Evolutionary conservation across 1,140 invertebrate genomes (phyloP), one percentile per base, ranked within the genome.

Genomic region (Scylla paramamosain): DNA sequence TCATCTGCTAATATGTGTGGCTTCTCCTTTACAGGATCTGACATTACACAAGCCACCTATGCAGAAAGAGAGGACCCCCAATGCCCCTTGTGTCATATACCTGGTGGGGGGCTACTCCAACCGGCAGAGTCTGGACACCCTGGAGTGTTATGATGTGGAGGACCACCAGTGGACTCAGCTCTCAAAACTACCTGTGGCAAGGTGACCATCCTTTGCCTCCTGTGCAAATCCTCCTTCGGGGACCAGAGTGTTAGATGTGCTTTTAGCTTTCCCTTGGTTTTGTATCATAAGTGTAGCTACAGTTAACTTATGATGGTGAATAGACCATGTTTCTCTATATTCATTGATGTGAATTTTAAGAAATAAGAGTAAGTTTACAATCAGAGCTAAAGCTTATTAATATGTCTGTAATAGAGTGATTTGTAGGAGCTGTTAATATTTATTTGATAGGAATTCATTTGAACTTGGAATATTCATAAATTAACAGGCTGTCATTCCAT

Each of bases 61-160:
- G 8, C 98, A 98, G 0, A 98, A 98, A 96, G 98, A 98, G 96
- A 97, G 98, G 92, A 98, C 98, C 6, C 98, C 98, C n/a, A 98
- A 98, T 96, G 98, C 98, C 25, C 98, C 98, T 0, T 97, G 98
- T 84, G 98, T 99, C 77, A 99, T 99, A 96, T 99, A 99, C 96
- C 98, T 99, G 39, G 98, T 98, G 16, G 99, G 99, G 10, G 99
- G 99, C 16, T 99, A 99, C 97, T 98, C 98, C 39, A 94, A 96
- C 83, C 97, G 98, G 95, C 98, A 99, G 96, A 99, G 98, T 3
- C 97, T 99, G 92, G 98, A 99, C 96, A 97, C 98, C 87, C 97
- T 99, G 96, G 99, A 99, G 97, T 98, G 98, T 0, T 99, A 98
- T 97, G 99, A 99, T 97, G 98, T 98, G 10, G 98, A 98, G 96